Conservation (phyloP, 2,888 invertebrate genomes). For the Caenorhabditis sp. region DNA sequence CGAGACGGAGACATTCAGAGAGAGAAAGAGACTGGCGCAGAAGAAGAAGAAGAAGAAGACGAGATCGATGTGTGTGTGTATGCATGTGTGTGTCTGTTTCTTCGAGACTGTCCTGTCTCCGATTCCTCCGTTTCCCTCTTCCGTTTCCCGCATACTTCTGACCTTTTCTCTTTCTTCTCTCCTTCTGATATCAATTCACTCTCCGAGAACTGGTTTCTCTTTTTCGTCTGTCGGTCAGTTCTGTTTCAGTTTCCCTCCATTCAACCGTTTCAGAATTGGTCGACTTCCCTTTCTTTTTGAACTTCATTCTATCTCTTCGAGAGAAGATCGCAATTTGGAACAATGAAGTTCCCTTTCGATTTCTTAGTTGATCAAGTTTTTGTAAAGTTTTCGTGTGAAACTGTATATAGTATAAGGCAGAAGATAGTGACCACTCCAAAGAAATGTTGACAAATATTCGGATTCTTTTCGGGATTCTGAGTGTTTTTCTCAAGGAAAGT, state of each 20-base stretch:
- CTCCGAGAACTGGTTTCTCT: conserved; percentile 5
- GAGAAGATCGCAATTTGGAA: neutral
- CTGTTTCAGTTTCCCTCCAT: too few species aligned
- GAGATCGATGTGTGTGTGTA: conserved; percentile 51
- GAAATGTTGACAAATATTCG: too few species aligned
- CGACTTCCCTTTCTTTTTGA: neutral
- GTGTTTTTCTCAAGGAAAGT: too few species aligned
- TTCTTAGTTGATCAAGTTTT: conserved; percentile 1
- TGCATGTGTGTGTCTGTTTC: conserved; percentile 50
- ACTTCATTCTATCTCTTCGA: too few species aligned
- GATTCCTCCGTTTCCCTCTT: conserved; percentile 11
- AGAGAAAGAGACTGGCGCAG: conserved; percentile 15
- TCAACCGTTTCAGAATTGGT: neutral
- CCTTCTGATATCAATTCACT: neutral
- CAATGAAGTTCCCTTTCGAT: neutral
- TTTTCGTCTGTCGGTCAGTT: conserved; percentile 5
- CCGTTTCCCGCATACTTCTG: conserved; percentile 20
- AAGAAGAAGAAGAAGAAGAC: conserved; percentile 18
- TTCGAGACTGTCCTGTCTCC: conserved; percentile 46
- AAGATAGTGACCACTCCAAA: neutral
- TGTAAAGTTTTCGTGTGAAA: conserved; percentile 1
- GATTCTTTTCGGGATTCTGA: too few species aligned
- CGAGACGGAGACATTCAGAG: conserved; percentile 28
- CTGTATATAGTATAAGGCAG: neutral
- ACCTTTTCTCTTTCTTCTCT: conserved; percentile 25